Percentiles rank a stretch among this genome's conserved stretches.
Evolutionary conservation across 2,888 invertebrate genomes (phyloP).

Genomic region (Agrypnus murinus): DNA sequence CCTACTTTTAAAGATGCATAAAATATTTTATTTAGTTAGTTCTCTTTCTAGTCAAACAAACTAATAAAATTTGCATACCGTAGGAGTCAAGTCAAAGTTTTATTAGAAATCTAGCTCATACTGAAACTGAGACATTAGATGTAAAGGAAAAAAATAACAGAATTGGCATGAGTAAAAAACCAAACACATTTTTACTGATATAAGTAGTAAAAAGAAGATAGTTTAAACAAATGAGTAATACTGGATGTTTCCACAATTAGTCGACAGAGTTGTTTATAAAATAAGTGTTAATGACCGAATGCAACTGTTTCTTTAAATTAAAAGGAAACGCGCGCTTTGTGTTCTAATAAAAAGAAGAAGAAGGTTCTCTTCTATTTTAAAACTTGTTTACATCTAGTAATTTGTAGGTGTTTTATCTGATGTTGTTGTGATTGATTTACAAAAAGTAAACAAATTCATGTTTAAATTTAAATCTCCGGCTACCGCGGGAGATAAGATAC

Average conservation of each 20-base stretch:
- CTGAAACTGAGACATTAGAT: too few species aligned
- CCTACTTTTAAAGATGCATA: neutral
- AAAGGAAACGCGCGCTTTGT: slow-evolving; percentile 35
- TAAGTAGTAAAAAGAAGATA: too few species aligned
- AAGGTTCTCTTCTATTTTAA: slow-evolving; percentile 27
- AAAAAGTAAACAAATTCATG: too few species aligned
- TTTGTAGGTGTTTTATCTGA: slow-evolving; percentile 14
- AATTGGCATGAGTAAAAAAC: too few species aligned
- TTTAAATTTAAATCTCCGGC: too few species aligned
- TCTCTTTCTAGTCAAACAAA: neutral
- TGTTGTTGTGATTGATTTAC: slow-evolving; percentile 14
- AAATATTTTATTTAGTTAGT: neutral
- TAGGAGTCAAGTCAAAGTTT: neutral
- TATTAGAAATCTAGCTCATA: neutral
- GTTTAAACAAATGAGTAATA: slow-evolving; percentile 16
- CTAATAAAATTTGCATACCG: slow-evolving; percentile 22
- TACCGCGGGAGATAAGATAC: too few species aligned
- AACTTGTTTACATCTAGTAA: slow-evolving; percentile 17
- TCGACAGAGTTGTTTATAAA: slow-evolving; percentile 30
- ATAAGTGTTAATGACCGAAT: slow-evolving; percentile 43
- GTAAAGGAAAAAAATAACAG: too few species aligned
- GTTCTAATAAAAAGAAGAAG: slow-evolving; percentile 25
- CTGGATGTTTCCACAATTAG: slow-evolving; percentile 35
- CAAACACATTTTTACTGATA: too few species aligned
- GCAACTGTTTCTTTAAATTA: slow-evolving; percentile 31